Evolutionary conservation across 1,140 invertebrate species (phyloP), one percentile per base, ranked within the genome.

Genomic region (Vanessa tameamea): DNA sequence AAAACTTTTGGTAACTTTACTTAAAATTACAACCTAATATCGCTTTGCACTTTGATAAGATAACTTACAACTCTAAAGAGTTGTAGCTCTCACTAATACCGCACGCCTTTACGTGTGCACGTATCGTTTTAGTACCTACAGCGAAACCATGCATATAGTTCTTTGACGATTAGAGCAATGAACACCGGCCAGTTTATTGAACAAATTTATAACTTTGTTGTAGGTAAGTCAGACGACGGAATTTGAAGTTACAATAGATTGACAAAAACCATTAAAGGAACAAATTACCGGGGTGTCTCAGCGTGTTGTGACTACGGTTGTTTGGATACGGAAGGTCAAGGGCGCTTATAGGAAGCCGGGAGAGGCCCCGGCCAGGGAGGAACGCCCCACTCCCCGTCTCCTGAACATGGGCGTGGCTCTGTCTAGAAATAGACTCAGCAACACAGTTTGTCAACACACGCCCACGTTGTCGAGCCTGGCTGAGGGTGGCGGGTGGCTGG

Each of bases 251-350:
- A 55, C 55, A 26, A 50, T 71, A 64, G 55, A 71, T 53, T 57
- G 31, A 20, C 64, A 74, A 72, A 68, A 31, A 31, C 72, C 59
- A 55, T 68, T 69, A 69, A 61, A 48, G 48, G 77, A 83, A 83
- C 79, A 83, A 85, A 87, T 88, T 78, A 64, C 71, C 66, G 63
- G 74, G 78, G 75, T 79, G 79, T 78, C 69, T 75, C 76, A 69
- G 68, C 76, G 85, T 90, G 90, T 92, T 92, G 88, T 92, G 90
- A 85, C 87, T 87, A 85, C 81, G 82, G 88, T 90, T 88, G 90
- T 90, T 90, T 90, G 87, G 90, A 86, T 86, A 89, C 88, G 83
- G 82, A 89, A 89, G 88, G 87, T 88, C 87, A 90, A 90, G 88
- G 89, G 74, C 84, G 83, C 76, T 70, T 77, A 82, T 82, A 75